Conservation (phyloP, 2,888 invertebrate species). For the Oscheius sp. region DNA sequence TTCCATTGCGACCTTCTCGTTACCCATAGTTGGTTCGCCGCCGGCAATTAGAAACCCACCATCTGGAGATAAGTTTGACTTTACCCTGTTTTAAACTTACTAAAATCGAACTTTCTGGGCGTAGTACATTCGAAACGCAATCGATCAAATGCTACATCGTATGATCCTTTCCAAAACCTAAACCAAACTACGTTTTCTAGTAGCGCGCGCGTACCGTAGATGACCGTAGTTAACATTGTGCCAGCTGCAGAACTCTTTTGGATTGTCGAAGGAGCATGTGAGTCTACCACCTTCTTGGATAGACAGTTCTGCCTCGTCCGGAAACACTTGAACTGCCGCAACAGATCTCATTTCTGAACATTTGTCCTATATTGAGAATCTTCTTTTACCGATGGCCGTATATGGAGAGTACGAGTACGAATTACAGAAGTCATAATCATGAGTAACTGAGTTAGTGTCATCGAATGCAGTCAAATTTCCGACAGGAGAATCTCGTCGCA, state of each 20-base stretch:
- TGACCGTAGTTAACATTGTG: conserved; percentile 44
- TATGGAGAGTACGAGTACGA: conserved; percentile 12
- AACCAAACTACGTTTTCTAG: not conserved
- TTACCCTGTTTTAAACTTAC: conserved; percentile 28
- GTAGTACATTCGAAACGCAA: conserved; percentile 59
- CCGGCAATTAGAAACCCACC: conserved; percentile 64
- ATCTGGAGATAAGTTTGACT: conserved; percentile 34
- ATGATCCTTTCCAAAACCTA: conserved; percentile 62
- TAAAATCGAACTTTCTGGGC: conserved; percentile 53
- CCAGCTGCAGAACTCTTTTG: conserved; percentile 66
- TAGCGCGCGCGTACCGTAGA: not conserved
- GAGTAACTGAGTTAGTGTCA: not conserved
- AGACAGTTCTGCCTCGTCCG: conserved; percentile 38
- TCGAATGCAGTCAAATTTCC: not conserved
- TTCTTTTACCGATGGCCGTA: conserved; percentile 12
- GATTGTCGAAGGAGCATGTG: conserved; percentile 66
- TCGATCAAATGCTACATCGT: conserved; percentile 57
- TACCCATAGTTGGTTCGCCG: conserved; percentile 49
- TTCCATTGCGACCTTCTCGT: conserved; percentile 61
- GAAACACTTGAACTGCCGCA: conserved; percentile 26
- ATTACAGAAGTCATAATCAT: conserved; percentile 17
- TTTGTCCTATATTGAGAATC: not conserved
- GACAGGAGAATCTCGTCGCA: not conserved
- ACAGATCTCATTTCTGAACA: conserved; percentile 24
- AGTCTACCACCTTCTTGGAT: conserved; percentile 59